Conservation (phyloP, 1,140 invertebrate species). For the Pomacea maculata region DNA sequence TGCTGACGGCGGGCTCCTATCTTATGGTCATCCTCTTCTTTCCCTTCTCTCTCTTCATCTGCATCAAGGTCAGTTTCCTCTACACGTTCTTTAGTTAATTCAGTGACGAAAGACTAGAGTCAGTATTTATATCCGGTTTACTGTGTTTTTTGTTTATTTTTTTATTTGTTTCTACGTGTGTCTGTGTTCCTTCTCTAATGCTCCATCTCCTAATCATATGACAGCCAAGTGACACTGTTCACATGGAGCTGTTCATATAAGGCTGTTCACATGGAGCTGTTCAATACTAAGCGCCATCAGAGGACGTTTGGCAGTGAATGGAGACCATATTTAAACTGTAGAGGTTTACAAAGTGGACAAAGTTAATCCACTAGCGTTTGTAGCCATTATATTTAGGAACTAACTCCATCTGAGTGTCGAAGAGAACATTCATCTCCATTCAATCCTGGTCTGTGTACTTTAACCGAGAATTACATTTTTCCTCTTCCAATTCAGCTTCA, state of each 20-base stretch:
- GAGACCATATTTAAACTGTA: neutral
- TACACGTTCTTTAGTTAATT: neutral
- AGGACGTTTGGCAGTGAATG: neutral
- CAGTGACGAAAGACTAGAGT: neutral
- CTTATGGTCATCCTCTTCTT: neutral
- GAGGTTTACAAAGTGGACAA: neutral
- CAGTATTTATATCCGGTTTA: neutral
- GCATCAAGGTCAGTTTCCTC: conserved; percentile 7
- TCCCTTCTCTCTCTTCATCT: conserved; percentile 1
- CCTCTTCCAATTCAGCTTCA: too few relatives aligned
- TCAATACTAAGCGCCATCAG: neutral
- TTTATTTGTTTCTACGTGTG: neutral
- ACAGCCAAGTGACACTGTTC: neutral
- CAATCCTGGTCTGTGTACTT: too few relatives aligned
- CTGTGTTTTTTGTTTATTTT: neutral
- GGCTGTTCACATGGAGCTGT: neutral
- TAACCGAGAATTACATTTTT: too few relatives aligned
- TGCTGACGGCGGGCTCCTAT: neutral
- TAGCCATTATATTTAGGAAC: neutral
- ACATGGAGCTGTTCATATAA: neutral
- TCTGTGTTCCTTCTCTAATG: neutral
- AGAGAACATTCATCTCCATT: too few relatives aligned
- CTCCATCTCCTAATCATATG: neutral
- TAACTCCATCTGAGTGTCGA: too few relatives aligned
- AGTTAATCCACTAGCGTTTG: neutral